phyloP scores from a whole-genome alignment of 1,140 invertebrate species.

The Eciton burchellii region DNA sequence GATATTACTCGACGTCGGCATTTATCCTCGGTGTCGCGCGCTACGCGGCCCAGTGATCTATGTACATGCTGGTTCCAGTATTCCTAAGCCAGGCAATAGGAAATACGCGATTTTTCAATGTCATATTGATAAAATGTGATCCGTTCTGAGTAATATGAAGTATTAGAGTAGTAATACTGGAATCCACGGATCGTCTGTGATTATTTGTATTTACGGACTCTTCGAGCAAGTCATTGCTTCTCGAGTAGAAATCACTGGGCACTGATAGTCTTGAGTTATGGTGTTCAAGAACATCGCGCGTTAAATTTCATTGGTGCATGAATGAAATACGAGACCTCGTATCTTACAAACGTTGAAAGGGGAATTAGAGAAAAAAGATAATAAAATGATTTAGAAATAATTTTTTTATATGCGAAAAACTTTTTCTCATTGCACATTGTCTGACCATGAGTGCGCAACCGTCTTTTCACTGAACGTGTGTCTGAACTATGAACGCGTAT shows the following conservation, averaged over 20 bases:
- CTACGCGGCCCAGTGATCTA: neutral
- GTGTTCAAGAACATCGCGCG: neutral
- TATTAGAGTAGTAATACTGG: neutral
- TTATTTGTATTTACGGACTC: neutral
- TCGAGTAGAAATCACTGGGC: neutral
- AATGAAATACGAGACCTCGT: neutral
- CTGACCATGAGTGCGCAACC: no score
- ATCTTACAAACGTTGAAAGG: neutral
- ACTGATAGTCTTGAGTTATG: neutral
- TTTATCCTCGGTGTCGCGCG: constrained; percentile 1
- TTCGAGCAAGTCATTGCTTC: neutral
- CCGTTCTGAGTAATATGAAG: constrained; percentile 3
- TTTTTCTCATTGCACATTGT: no score
- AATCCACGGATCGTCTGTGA: neutral
- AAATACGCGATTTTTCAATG: constrained; percentile 17
- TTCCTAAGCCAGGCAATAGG: neutral
- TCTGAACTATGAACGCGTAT: no score
- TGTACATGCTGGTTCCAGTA: neutral
- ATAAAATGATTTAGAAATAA: constrained; percentile 7
- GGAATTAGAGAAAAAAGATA: neutral
- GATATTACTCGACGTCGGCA: constrained; percentile 6
- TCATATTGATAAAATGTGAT: neutral
- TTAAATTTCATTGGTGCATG: neutral
- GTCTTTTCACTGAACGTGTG: no score
- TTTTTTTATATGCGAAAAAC: neutral